These are phyloP conservation scores for Oryzaephilus surinamensis DNA, from an alignment of 1,140 invertebrate genomes.

Conservation along the genomic window DNA sequence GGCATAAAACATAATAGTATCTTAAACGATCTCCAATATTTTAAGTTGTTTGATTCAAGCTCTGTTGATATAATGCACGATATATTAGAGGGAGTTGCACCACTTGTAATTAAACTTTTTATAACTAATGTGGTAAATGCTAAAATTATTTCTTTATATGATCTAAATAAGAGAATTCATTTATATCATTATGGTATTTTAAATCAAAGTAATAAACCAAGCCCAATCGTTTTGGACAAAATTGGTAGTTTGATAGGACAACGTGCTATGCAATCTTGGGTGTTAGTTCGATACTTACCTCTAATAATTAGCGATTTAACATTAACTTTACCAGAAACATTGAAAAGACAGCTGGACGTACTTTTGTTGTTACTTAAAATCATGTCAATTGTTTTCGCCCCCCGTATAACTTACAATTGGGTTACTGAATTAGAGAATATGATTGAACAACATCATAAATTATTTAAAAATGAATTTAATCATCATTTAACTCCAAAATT, in stretches of 20 bases:
- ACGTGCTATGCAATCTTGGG: background rate
- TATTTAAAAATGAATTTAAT: background rate
- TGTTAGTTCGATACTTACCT: background rate
- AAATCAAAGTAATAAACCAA: background rate
- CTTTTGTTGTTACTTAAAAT: background rate
- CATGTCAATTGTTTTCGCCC: background rate
- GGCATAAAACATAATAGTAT: constrained; percentile 3
- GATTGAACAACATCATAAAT: background rate
- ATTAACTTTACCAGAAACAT: background rate
- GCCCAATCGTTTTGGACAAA: background rate
- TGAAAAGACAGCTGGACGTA: background rate
- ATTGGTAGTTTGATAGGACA: background rate
- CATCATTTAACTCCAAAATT: too few species aligned
- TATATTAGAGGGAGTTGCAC: constrained; percentile 6
- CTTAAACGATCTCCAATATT: constrained; percentile 8
- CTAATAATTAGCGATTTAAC: background rate
- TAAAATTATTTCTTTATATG: constrained; percentile 1
- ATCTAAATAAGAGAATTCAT: constrained; percentile 1
- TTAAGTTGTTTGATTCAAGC: constrained; percentile 5
- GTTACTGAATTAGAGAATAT: too few species aligned
- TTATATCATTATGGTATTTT: background rate
- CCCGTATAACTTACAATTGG: background rate
- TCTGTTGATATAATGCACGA: constrained; percentile 12
- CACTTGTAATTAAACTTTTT: constrained; percentile 5
- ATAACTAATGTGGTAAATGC: background rate